Evolutionary conservation across 2,797 vertebrate genomes (phyloP).

Genomic region (Gymnocypris eckloni): DNA sequence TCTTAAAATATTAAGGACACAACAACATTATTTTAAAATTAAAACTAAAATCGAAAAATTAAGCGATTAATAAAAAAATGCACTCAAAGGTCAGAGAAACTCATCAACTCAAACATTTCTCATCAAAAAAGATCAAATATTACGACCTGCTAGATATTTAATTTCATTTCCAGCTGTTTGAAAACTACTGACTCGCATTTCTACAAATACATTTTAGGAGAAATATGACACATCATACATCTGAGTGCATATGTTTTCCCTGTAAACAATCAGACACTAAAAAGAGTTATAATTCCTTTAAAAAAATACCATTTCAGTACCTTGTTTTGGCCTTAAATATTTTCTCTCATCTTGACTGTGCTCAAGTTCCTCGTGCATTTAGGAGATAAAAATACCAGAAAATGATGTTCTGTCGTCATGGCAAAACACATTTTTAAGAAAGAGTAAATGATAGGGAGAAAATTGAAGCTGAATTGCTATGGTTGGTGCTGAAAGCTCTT

Average conservation of each 20-base stretch:
- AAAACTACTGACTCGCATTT: neutral
- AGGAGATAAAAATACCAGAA: constrained; percentile 1
- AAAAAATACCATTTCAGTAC: neutral
- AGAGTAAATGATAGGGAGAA: constrained; percentile 1
- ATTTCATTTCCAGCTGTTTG: neutral
- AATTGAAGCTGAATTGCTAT: constrained; percentile 8
- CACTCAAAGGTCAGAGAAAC: neutral
- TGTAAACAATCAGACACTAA: neutral
- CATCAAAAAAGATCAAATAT: neutral
- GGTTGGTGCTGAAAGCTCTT: constrained; percentile 22
- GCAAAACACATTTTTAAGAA: constrained; percentile 2
- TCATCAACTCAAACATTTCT: neutral
- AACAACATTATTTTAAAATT: neutral
- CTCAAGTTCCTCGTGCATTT: neutral
- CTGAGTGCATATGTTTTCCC: too few species aligned
- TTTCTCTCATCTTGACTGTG: neutral
- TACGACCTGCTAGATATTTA: neutral
- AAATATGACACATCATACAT: neutral
- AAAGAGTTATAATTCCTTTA: neutral
- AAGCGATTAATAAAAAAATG: neutral
- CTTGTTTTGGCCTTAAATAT: constrained; percentile 27
- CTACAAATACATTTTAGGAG: neutral
- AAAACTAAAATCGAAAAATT: neutral
- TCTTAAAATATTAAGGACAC: neutral
- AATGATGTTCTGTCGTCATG: constrained; percentile 6